These are phyloP conservation scores for Habrosyne pyritoides DNA, from an alignment of 2,888 invertebrate genomes.

Conservation along the genomic window DNA sequence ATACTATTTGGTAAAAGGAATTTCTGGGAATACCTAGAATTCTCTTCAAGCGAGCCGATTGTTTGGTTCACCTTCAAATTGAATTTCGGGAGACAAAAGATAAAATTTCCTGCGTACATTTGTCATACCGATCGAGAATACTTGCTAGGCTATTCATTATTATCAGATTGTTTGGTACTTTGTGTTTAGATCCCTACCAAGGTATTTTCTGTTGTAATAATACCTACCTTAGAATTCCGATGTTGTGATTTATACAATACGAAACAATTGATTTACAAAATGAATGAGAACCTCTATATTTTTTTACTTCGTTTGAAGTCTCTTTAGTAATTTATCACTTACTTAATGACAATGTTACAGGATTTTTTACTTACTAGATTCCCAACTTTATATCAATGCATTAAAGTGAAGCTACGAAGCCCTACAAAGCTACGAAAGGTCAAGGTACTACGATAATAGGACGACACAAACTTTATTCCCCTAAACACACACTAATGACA, in stretches of 20 bases:
- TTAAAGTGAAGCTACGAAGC: not conserved
- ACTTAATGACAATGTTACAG: too few relatives aligned
- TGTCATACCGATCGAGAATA: conserved; percentile 2
- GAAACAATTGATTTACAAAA: too few relatives aligned
- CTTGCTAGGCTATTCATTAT: not conserved
- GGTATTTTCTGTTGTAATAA: not conserved
- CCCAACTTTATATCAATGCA: not conserved
- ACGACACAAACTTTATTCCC: not conserved
- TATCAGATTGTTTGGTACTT: not conserved
- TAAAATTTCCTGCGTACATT: conserved; percentile 2
- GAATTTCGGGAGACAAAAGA: conserved; percentile 2
- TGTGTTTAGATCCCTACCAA: not conserved
- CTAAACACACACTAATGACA: not conserved
- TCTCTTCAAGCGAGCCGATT: not conserved
- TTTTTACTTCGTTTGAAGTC: too few relatives aligned
- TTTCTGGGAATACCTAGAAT: not conserved
- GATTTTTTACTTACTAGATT: too few relatives aligned
- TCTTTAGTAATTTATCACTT: too few relatives aligned
- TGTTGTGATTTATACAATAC: too few relatives aligned
- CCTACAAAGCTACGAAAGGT: not conserved
- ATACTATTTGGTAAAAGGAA: not conserved
- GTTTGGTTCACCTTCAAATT: not conserved
- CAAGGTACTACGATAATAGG: not conserved
- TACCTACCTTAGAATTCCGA: not conserved
- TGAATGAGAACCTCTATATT: too few relatives aligned